Percentiles rank a stretch among this genome's conserved stretches.
Conservation (phyloP, 2,797 vertebrate species). For the Rachycentron canadum region DNA sequence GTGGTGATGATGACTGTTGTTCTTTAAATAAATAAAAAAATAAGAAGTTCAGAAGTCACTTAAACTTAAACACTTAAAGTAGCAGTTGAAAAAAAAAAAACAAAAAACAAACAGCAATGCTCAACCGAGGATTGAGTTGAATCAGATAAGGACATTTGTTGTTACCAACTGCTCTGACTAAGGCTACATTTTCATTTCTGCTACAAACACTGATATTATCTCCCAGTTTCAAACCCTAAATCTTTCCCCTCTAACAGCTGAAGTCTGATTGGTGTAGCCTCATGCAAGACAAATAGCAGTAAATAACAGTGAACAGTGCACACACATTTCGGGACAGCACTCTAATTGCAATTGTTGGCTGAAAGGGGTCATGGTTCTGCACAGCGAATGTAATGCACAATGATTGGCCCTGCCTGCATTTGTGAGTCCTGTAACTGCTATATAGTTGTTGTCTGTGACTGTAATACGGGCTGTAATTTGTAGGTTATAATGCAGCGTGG, state of each 20-base stretch:
- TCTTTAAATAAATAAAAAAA: neutral
- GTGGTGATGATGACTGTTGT: neutral
- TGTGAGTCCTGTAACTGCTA: constrained; percentile 63
- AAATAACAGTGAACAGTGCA: constrained; percentile 60
- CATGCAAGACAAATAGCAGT: constrained; percentile 60
- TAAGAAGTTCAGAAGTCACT: neutral
- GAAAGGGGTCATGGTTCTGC: constrained; percentile 68
- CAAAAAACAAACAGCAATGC: constrained; percentile 12
- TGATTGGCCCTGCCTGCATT: constrained; percentile 71
- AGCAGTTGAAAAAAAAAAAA: too few relatives aligned
- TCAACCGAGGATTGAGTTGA: constrained; percentile 7
- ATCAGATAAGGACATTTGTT: constrained; percentile 6
- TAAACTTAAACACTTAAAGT: neutral
- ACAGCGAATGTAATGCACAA: constrained; percentile 56
- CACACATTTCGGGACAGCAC: constrained; percentile 55
- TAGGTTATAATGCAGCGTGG: constrained; percentile 65
- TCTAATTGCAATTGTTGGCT: constrained; percentile 70
- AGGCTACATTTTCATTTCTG: constrained; percentile 11
- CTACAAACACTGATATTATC: constrained; percentile 19
- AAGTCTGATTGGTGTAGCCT: constrained; percentile 30
- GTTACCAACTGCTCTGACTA: constrained; percentile 10
- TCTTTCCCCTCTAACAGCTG: constrained; percentile 17
- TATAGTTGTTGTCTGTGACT: constrained; percentile 65
- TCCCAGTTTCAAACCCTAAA: constrained; percentile 28
- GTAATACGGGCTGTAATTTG: constrained; percentile 71